These are phyloP conservation scores for Holothuria glaberrima DNA, from an alignment of 35 echinoderm and acorn worm genomes.

Conservation along the genomic window DNA sequence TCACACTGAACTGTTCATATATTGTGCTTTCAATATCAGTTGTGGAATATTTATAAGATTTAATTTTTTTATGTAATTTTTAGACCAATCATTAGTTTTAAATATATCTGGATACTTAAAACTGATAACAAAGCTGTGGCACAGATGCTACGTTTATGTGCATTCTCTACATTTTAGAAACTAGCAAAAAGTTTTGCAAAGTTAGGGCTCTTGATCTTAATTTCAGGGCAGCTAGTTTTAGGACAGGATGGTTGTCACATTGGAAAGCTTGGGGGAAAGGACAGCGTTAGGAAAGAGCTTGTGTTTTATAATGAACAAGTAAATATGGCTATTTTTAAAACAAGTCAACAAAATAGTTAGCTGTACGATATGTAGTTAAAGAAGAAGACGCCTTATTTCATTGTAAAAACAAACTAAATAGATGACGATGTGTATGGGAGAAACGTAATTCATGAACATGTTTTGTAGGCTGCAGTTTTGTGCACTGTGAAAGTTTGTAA, in stretches of 20 bases:
- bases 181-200: no score
- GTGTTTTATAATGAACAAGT: background rate
- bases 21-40: slow-evolving; percentile 38
- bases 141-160: no score
- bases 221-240: no score
- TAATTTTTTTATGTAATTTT: slow-evolving; percentile 47
- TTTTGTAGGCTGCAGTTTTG: slow-evolving; percentile 54
- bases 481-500: slow-evolving; percentile 55
- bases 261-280: no score
- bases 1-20: background rate
- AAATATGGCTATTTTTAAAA: no score
- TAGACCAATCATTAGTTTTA: slow-evolving; percentile 14
- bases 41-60: slow-evolving; percentile 48
- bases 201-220: no score
- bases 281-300: background rate
- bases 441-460: slow-evolving; percentile 33
- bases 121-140: no score
- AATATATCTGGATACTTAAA: slow-evolving; percentile 21
- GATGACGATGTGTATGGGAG: background rate
- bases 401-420: slow-evolving; percentile 19
- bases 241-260: no score
- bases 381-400: slow-evolving; percentile 34
- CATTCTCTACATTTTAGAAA: no score
- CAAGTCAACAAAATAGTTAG: no score
- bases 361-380: slow-evolving; percentile 41